Percentiles rank a stretch among this genome's conserved stretches.
These are phyloP conservation scores for Hydroisotoma schaefferi DNA, from an alignment of 2,888 invertebrate species.

Conservation along the genomic window DNA sequence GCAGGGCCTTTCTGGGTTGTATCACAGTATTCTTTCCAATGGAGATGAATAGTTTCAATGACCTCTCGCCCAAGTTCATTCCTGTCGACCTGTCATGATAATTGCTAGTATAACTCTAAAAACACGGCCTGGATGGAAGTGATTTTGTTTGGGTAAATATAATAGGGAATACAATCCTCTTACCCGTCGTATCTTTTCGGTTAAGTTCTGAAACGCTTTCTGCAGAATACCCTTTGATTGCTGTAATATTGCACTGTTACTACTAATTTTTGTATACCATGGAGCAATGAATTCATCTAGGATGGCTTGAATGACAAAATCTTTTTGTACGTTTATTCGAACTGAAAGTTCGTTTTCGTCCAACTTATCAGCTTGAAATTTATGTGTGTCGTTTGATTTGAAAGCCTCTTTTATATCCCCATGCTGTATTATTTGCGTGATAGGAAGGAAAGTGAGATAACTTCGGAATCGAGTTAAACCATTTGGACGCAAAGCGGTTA, in stretches of 20 bases:
- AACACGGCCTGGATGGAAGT: background rate
- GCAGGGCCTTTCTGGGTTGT: constrained; percentile 17
- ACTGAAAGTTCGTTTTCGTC: constrained; percentile 34
- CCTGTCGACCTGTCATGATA: constrained; percentile 37
- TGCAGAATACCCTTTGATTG: constrained; percentile 54
- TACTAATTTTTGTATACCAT: constrained; percentile 57
- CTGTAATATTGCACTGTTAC: constrained; percentile 54
- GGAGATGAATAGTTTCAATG: constrained; percentile 46
- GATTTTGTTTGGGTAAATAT: background rate
- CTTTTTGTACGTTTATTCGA: constrained; percentile 40
- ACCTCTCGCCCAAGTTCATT: constrained; percentile 43
- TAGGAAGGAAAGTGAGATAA: constrained; percentile 45
- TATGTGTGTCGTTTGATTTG: background rate
- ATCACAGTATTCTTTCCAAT: constrained; percentile 47
- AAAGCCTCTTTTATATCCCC: background rate
- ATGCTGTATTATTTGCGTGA: constrained; percentile 41
- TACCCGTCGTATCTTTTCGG: constrained; percentile 48
- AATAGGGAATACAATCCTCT: constrained; percentile 4
- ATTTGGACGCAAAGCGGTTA: constrained; percentile 11
- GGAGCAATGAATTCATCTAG: constrained; percentile 55
- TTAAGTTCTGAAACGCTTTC: constrained; percentile 53
- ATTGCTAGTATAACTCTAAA: no score
- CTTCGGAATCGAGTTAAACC: constrained; percentile 37
- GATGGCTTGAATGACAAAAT: constrained; percentile 54
- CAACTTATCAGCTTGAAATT: background rate